A percentile compares a stretch with the other conserved stretches of the same genome.
phyloP scores from a whole-genome alignment of 1,140 invertebrate species.

The Lasaia peninsularis region DNA sequence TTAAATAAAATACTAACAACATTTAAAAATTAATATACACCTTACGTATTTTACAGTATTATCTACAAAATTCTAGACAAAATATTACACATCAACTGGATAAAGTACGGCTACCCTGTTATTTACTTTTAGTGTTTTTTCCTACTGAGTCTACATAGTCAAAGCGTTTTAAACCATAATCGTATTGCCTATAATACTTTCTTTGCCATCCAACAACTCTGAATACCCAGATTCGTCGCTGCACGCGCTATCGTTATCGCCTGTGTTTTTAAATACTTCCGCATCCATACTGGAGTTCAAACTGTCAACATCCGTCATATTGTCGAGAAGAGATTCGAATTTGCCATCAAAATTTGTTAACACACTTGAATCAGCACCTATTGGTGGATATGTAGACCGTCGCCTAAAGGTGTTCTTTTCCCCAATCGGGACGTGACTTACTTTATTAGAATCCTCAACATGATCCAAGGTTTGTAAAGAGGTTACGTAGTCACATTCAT shows the following conservation, averaged over 20 bases:
- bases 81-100: constrained; percentile 43
- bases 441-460: constrained; percentile 45
- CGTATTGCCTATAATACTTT: constrained; percentile 64
- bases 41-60: constrained; percentile 45
- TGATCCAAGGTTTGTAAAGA: constrained; percentile 34
- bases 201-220: constrained; percentile 72
- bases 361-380: constrained; percentile 38
- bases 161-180: constrained; percentile 52
- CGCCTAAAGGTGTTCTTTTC: constrained; percentile 62
- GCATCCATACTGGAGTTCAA: constrained; percentile 56
- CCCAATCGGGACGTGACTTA: constrained; percentile 69
- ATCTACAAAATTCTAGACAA: constrained; percentile 54
- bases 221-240: constrained; percentile 79
- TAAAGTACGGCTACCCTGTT: constrained; percentile 61
- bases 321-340: constrained; percentile 64
- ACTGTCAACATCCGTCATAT: constrained; percentile 57
- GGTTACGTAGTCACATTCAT: constrained; percentile 33
- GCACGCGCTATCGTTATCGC: constrained; percentile 77
- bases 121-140: constrained; percentile 44
- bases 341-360: constrained; percentile 46
- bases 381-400: constrained; percentile 67
- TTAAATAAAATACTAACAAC: not conserved
- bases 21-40: not conserved
- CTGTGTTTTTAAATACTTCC: constrained; percentile 60
- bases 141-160: constrained; percentile 21